Conservation (phyloP, 2,113 vertebrate genomes). For the Phyllostomus hastatus region DNA sequence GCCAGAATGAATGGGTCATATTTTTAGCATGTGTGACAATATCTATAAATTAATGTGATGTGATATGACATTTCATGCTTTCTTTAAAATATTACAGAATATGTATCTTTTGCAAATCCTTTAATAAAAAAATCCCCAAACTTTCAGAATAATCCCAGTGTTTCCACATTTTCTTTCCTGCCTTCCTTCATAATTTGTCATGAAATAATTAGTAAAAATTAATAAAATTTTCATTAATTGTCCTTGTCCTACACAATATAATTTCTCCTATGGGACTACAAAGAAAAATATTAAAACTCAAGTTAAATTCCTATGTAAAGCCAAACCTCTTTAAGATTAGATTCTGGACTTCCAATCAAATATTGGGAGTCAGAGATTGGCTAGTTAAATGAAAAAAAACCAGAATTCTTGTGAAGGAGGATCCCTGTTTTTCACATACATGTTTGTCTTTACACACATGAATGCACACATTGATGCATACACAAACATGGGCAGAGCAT, state of each 20-base stretch:
- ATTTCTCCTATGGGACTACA: not conserved
- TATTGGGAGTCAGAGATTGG: not conserved
- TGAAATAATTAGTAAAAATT: not conserved
- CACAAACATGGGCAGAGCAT: not conserved
- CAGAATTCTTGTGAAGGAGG: not conserved
- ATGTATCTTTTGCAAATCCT: conserved; percentile 14
- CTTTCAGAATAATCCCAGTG: not conserved
- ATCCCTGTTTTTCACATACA: not conserved
- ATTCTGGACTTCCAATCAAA: not conserved
- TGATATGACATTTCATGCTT: conserved; percentile 15
- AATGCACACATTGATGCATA: not conserved
- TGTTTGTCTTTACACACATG: not conserved
- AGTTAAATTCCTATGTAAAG: not conserved
- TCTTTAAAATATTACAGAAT: conserved; percentile 32
- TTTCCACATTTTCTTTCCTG: not conserved
- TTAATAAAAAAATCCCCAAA: not conserved
- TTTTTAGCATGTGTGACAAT: conserved; percentile 48
- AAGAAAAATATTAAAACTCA: not conserved
- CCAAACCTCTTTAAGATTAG: not conserved
- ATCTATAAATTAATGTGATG: conserved; percentile 37
- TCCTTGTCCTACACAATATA: not conserved
- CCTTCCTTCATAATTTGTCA: not conserved
- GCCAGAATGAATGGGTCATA: not conserved
- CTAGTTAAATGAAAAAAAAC: not conserved
- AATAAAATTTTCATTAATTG: not conserved